A percentile compares a stretch with the other conserved stretches of the same genome.
Conservation (phyloP, 30 jellyfish, hydroid and myxozoan genomes). For the Nemopilema nomurai region DNA sequence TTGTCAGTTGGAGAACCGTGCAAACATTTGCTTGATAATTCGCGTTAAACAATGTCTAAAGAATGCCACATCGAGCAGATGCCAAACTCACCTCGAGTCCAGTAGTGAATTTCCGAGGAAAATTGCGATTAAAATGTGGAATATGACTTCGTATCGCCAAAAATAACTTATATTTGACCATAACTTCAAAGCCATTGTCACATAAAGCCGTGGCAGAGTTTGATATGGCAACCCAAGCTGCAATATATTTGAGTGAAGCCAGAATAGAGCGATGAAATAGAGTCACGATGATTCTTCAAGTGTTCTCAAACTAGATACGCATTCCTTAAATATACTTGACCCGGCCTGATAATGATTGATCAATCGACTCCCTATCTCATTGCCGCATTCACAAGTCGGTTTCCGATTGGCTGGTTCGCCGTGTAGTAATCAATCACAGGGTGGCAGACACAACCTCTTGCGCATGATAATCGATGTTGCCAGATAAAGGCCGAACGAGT, state of each 20-base stretch:
- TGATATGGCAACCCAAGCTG: not conserved
- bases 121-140: not conserved
- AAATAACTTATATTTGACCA: not conserved
- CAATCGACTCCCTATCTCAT: slow-evolving; percentile 4
- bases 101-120: not conserved
- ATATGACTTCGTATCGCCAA: not conserved
- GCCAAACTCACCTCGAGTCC: not conserved
- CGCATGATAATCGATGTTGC: not conserved
- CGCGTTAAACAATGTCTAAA: not conserved
- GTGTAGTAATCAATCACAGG: slow-evolving; percentile 24
- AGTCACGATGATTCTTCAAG: not conserved
- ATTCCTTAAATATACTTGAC: slow-evolving; percentile 34
- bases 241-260: not conserved
- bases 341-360: slow-evolving; percentile 3
- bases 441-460: not conserved
- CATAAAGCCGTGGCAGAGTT: not conserved
- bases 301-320: not conserved
- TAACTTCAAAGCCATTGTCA: not conserved
- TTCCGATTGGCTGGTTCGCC: slow-evolving; percentile 31
- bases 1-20: too few species aligned
- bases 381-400: slow-evolving; percentile 1
- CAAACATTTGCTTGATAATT: not conserved
- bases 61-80: too few species aligned
- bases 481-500: not conserved
- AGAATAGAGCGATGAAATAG: not conserved